Conservation (phyloP, 2,888 invertebrate species). For the Scaptomyza polygonia region DNA sequence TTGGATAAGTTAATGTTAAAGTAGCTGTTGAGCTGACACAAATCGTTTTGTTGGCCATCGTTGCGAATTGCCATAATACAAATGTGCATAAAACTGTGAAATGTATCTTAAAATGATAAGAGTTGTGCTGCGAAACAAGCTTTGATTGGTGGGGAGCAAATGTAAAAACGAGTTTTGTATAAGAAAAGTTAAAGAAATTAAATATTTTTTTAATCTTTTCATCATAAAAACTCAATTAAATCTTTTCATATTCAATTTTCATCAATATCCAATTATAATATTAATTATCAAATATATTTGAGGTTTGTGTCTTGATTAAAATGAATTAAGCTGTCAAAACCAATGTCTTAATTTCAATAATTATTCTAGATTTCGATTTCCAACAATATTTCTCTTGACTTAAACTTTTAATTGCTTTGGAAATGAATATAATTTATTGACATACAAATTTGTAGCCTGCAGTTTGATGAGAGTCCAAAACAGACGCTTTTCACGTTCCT, state of each 20-base stretch:
- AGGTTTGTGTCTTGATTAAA: neutral
- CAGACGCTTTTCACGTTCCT: neutral
- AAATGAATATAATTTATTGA: neutral
- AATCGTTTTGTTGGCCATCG: constrained; percentile 47
- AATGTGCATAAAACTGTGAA: too few species aligned
- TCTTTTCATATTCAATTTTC: neutral
- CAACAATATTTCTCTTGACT: neutral
- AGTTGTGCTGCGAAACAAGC: too few species aligned
- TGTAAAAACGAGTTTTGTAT: too few species aligned
- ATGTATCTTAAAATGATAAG: too few species aligned
- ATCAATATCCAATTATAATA: too few species aligned
- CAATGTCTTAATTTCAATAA: neutral
- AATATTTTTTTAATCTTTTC: too few species aligned
- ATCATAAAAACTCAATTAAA: too few species aligned
- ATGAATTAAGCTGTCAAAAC: neutral
- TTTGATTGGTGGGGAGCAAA: too few species aligned
- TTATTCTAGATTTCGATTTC: neutral
- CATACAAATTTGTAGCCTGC: neutral
- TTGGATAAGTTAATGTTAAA: constrained; percentile 7
- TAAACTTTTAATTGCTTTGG: neutral
- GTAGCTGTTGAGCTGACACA: constrained; percentile 41
- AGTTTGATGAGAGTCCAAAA: neutral
- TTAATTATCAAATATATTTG: neutral
- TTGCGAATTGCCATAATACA: neutral
- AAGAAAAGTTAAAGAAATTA: too few species aligned